Percentiles rank a stretch among this genome's conserved stretches.
phyloP scores from a whole-genome alignment of 2,113 vertebrate genomes.

The Australoheros scitulus region DNA sequence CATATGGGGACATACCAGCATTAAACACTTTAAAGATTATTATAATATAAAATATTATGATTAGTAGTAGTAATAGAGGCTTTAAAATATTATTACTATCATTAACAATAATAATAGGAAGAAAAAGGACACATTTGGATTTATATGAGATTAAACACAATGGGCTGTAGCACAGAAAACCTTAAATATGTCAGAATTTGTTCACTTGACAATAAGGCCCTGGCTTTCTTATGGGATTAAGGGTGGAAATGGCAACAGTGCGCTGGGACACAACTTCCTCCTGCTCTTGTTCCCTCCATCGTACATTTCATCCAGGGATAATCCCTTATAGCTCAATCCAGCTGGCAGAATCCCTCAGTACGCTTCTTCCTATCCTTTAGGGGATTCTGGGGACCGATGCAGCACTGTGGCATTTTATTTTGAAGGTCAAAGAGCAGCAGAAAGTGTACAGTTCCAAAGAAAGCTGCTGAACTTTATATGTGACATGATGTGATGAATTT shows the following conservation, averaged over 20 bases:
- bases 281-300: background rate
- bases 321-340: constrained; percentile 36
- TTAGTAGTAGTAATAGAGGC: background rate
- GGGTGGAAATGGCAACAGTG: background rate
- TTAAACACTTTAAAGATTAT: background rate
- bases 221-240: background rate
- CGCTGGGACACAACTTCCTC: background rate
- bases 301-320: constrained; percentile 28
- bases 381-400: constrained; percentile 5
- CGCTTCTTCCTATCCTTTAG: constrained; percentile 21
- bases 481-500: background rate
- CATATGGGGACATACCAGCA: background rate
- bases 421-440: constrained; percentile 26
- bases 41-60: no score
- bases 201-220: background rate
- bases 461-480: background rate
- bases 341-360: constrained; percentile 18
- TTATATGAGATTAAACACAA: constrained; percentile 1
- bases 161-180: background rate
- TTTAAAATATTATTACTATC: background rate
- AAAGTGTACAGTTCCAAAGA: background rate
- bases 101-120: background rate
- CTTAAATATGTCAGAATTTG: background rate
- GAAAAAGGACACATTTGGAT: accelerated
- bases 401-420: constrained; percentile 2